A percentile compares a stretch with the other conserved stretches of the same genome.
phyloP scores from a whole-genome alignment of 2,888 invertebrate species.

The Meghimatium bilineatum region DNA sequence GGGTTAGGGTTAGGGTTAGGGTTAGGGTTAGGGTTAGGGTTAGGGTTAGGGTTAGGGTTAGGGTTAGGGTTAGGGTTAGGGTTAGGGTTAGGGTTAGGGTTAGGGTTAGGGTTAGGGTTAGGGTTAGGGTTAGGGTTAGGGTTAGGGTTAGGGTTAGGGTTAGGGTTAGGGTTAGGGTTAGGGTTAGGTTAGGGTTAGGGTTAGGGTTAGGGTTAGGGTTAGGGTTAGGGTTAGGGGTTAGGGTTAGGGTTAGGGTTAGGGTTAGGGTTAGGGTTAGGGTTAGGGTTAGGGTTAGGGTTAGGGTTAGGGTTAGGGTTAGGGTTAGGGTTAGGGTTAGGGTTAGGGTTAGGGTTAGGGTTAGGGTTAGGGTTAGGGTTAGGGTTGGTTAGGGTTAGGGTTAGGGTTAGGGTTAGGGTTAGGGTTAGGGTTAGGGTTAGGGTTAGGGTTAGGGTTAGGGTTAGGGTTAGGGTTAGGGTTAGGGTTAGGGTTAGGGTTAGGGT shows the following conservation, averaged over 20 bases:
- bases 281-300: slow-evolving; percentile 56
- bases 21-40: slow-evolving; percentile 48
- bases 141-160: slow-evolving; percentile 50
- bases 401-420: slow-evolving; percentile 34
- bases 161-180: no score
- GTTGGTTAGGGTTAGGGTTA: no score
- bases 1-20: slow-evolving; percentile 37
- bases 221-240: no score
- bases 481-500: slow-evolving; percentile 10
- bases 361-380: no score
- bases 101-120: slow-evolving; percentile 57
- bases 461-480: slow-evolving; percentile 15
- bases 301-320: slow-evolving; percentile 52
- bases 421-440: slow-evolving; percentile 18
- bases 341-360: slow-evolving; percentile 24
- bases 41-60: slow-evolving; percentile 47
- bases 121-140: slow-evolving; percentile 59
- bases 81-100: slow-evolving; percentile 58
- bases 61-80: slow-evolving; percentile 44
- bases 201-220: no score
- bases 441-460: slow-evolving; percentile 12
- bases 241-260: slow-evolving; percentile 54
- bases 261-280: slow-evolving; percentile 56
- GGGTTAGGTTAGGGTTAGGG: no score
- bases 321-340: slow-evolving; percentile 55